Evolutionary conservation across 2,888 invertebrate genomes (phyloP), one percentile per base, ranked within the genome.

Genomic region (Drosophila acutilabella): DNA sequence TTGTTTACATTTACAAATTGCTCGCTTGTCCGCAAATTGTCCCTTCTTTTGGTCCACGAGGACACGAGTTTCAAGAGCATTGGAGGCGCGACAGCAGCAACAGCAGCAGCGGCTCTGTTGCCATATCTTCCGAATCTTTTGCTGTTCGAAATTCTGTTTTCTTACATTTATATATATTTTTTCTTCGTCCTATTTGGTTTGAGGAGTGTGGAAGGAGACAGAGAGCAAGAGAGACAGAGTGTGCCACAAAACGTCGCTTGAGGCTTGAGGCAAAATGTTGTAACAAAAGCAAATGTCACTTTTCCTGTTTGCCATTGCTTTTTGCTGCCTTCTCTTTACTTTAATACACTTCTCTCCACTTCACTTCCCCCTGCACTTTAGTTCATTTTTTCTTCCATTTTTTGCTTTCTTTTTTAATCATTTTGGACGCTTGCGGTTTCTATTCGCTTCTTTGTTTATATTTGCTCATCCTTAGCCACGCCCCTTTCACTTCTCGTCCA

Each of bases 1-100:
- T 81, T 86, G 89, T 87, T 86, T 85, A 84, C 89, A 86, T 86
- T 86, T 86, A 86, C 86, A 86, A 86, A 86, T 86, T 86, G 86
- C 82, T 82, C 85, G 85, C 88, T 89, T 89, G 86, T 87, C 89
- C 89, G 78, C 89, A 89, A 86, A 86, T 89, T 89, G 85, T 79
- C 71, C 72, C 62, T 60, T 58, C 47, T 53, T 74, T 64, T 57
- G 58, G 38, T 67, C 64, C 78, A 57, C 10, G 30, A 40, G 52
- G 59, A 71, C 38, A 40, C 41, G 30, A 16, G 50, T n/a, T 8
- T 30, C 30, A 30, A 36, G 48, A 48, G 48, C 13, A 8, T 40
- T n/a, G 14, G 30, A 41, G 33, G 44, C 36, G 40, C 47, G 23
- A 33, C 11, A 50, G 44, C 5, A 48, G 38, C 54, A 18, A n/a